Evolutionary conservation across 2,888 invertebrate genomes (phyloP), one percentile per base, ranked within the genome.

Genomic region (Oscheius sp.): DNA sequence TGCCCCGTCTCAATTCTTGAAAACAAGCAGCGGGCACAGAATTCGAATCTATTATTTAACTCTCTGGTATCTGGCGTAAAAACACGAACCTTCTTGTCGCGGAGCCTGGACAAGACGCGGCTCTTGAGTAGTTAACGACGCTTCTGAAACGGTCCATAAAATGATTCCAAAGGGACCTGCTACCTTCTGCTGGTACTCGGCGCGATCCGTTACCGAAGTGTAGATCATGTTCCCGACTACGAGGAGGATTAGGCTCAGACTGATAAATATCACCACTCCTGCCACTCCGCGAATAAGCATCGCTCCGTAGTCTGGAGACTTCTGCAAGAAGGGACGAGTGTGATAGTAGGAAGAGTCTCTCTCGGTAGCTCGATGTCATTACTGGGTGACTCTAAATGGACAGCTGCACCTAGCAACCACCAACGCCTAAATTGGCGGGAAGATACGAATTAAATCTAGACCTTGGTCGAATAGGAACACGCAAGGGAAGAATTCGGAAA

Each of bases 211-310:
- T 11, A 86, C 72, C 62, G 82, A 83, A 5, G 82, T 82, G 77
- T 86, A 85, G 50, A 86, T 78, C 76, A 86, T 79, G 73, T 86
- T 86, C 35, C 81, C 85, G 29, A 87, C 86, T 9, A 87, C 84
- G 21, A 87, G 73, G 5, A 85, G 79, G 10, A 87, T 86, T 50
- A 87, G 74, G 10, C 81, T 78, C 33, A 86, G 74, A 7, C 86
- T 87, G 62, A 87, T 78, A 32, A 77, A 70, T 48, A 87, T 83
- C 11, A 85, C 85, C 42, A 86, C 77, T 65, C 80, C 86, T 4
- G 86, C 87, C 11, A 82, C 77, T 42, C 79, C 78, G 50, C 84
- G 77, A 42, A 87, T 82, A 58, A 86, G 77, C 70, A 84, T 55
- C 9, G 84, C 86, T 13, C 84, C 86, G 74, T 82, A 84, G 60